These are phyloP conservation scores for Bufo bufo DNA, from an alignment of 2,113 vertebrate species.

Conservation along the genomic window DNA sequence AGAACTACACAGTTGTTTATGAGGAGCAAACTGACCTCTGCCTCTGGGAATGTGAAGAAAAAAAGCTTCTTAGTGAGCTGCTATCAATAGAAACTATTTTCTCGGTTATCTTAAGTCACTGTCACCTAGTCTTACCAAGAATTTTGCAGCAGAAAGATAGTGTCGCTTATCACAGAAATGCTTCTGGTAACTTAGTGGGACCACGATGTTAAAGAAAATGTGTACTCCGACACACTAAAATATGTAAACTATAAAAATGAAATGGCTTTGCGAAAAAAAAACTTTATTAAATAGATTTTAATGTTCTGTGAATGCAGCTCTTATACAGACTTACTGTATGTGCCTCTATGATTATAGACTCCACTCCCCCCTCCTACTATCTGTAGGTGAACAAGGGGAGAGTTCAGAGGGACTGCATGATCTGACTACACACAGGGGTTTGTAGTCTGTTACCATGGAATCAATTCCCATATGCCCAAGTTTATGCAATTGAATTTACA, in stretches of 20 bases:
- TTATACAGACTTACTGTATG: background rate
- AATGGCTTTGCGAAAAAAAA: background rate
- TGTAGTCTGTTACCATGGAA: background rate
- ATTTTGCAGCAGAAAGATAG: background rate
- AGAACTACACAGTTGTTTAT: background rate
- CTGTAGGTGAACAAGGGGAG: background rate
- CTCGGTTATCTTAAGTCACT: background rate
- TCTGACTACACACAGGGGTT: background rate
- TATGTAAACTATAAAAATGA: background rate
- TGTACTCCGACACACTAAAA: background rate
- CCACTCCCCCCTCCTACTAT: background rate
- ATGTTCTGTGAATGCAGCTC: background rate
- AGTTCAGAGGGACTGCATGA: background rate
- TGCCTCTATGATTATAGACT: background rate
- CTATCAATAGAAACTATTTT: background rate
- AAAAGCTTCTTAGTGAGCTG: background rate
- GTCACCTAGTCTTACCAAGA: background rate
- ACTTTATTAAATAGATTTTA: background rate
- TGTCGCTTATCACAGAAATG: background rate
- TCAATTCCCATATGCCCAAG: too few species aligned
- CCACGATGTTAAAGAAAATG: background rate
- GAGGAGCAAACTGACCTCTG: background rate
- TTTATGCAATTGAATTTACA: too few species aligned
- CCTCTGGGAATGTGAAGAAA: slow-evolving; percentile 14
- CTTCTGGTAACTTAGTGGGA: background rate